phyloP scores from a whole-genome alignment of 2,888 invertebrate genomes.

The Byasa hedistus region DNA sequence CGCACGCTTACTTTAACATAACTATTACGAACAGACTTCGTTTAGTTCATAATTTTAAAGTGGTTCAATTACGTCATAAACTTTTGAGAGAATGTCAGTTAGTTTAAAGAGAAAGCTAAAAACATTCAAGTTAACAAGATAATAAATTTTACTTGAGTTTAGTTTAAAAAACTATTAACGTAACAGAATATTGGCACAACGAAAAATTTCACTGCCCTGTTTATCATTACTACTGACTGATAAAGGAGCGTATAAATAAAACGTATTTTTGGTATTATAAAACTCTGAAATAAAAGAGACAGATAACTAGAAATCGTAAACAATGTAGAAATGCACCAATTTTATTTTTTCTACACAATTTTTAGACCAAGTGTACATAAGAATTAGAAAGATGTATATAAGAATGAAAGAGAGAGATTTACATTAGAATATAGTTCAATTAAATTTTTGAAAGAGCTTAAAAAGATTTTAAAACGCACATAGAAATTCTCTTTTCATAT shows the following conservation, averaged over 20 bases:
- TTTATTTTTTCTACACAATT: slow-evolving; percentile 12
- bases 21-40: not conserved
- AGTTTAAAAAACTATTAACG: not conserved
- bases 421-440: slow-evolving; percentile 1
- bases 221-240: not conserved
- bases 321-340: not conserved
- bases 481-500: slow-evolving; percentile 2
- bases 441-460: slow-evolving; percentile 22
- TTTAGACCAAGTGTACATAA: slow-evolving; percentile 7
- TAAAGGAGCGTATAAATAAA: not conserved
- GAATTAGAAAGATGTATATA: no score
- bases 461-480: slow-evolving; percentile 21
- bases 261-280: not conserved
- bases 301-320: not conserved
- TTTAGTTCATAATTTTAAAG: not conserved
- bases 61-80: not conserved
- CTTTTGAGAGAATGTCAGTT: not conserved
- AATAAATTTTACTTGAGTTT: no score
- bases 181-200: slow-evolving; percentile 12
- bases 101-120: not conserved
- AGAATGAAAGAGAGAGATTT: no score
- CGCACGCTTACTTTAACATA: not conserved
- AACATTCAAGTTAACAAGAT: no score
- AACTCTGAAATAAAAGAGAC: not conserved
- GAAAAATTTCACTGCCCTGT: slow-evolving; percentile 18